Evolutionary conservation across 2,888 invertebrate species (phyloP).

Genomic region (Hylaea fasciaria): DNA sequence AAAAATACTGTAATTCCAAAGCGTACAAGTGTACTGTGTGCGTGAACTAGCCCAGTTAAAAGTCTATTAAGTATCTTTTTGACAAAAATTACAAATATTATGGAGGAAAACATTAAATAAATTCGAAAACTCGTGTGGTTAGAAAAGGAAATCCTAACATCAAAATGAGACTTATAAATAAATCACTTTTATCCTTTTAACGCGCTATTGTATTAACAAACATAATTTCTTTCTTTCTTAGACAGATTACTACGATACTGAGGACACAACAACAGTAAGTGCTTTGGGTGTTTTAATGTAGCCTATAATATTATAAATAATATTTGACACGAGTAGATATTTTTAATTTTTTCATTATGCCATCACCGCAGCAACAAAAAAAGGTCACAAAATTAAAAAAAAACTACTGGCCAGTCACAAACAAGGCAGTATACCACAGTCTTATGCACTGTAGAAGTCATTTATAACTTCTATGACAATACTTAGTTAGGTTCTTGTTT

Average conservation of each 20-base stretch:
- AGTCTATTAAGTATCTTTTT: too few relatives aligned
- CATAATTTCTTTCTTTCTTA: constrained; percentile 53
- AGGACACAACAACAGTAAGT: constrained; percentile 49
- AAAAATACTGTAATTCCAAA: too few relatives aligned
- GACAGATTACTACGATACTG: constrained; percentile 33
- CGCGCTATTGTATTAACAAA: constrained; percentile 29
- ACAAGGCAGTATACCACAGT: too few relatives aligned
- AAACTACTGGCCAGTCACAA: too few relatives aligned
- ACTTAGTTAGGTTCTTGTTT: neutral
- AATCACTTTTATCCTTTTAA: neutral
- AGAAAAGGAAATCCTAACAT: neutral
- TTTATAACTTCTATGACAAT: too few relatives aligned
- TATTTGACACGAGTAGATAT: neutral
- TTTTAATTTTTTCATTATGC: neutral
- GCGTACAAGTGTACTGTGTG: too few relatives aligned
- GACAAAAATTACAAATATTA: too few relatives aligned
- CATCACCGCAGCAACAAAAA: too few relatives aligned
- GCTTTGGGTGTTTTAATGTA: constrained; percentile 27
- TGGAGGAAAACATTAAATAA: neutral
- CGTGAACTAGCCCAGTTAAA: too few relatives aligned
- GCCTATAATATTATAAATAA: neutral
- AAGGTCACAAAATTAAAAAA: too few relatives aligned
- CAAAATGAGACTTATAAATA: neutral
- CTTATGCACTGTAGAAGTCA: too few relatives aligned
- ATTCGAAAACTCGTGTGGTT: neutral